Evolutionary conservation across 1,140 invertebrate species (phyloP).

Genomic region (Drosophila truncata): DNA sequence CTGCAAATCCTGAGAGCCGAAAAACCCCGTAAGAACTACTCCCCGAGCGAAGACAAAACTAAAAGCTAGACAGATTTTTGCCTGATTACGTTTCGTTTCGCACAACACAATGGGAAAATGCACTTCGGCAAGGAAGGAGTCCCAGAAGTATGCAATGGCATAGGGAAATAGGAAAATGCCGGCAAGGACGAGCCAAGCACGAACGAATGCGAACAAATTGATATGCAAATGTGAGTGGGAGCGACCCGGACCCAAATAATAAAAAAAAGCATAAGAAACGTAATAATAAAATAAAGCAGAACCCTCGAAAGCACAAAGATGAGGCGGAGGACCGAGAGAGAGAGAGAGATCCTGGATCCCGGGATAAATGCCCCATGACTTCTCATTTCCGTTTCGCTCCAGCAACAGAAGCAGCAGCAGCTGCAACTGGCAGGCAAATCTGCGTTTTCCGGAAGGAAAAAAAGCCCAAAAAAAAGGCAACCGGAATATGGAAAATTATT

Average conservation of each 20-base stretch:
- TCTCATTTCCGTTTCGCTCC: constrained; percentile 64
- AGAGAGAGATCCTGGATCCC: constrained; percentile 51
- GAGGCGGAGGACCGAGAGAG: background rate
- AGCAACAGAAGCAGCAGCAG: constrained; percentile 40
- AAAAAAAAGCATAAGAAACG: constrained; percentile 1
- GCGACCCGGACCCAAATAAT: constrained; percentile 21
- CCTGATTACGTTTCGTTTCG: constrained; percentile 52
- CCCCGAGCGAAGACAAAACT: constrained; percentile 26
- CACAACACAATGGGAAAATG: constrained; percentile 45
- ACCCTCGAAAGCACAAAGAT: constrained; percentile 19
- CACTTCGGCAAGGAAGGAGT: constrained; percentile 49
- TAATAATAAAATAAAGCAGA: constrained; percentile 71
- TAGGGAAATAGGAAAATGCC: constrained; percentile 18
- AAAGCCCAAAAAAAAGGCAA: constrained; percentile 21
- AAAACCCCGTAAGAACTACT: constrained; percentile 15
- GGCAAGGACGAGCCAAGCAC: constrained; percentile 33
- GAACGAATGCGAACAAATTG: constrained; percentile 78
- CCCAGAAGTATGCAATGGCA: constrained; percentile 62
- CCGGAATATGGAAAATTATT: constrained; percentile 38
- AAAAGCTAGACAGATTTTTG: constrained; percentile 61
- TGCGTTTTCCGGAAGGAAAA: constrained; percentile 48
- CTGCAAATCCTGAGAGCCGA: constrained; percentile 13
- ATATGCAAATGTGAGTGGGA: constrained; percentile 73
- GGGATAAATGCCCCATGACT: constrained; percentile 66
- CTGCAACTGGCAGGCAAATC: constrained; percentile 75